These are phyloP conservation scores for Acanthosepion esculentum DNA, from an alignment of 2,888 invertebrate genomes.

Conservation along the genomic window DNA sequence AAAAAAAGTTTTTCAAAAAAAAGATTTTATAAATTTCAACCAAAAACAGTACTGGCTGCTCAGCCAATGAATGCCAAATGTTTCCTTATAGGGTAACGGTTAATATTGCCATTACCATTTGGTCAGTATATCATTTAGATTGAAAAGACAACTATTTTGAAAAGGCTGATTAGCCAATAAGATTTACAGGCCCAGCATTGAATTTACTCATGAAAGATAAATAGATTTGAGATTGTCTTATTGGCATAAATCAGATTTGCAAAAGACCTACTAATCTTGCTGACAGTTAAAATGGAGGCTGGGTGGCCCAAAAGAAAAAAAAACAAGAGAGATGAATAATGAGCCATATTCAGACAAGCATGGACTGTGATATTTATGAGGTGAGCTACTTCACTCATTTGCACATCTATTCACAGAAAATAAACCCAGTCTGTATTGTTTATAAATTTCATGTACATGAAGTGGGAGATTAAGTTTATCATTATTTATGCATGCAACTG, in stretches of 20 bases:
- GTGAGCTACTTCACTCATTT: not conserved
- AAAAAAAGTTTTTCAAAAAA: no score
- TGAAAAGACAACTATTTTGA: not conserved
- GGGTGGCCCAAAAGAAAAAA: not conserved
- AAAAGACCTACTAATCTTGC: slow-evolving; percentile 33
- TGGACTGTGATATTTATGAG: not conserved
- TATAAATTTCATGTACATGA: not conserved
- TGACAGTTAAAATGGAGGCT: not conserved
- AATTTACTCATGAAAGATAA: slow-evolving; percentile 8
- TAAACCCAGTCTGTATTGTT: not conserved
- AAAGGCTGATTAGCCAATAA: slow-evolving; percentile 8
- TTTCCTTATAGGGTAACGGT: no score
- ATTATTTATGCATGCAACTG: not conserved
- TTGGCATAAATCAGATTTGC: slow-evolving; percentile 18
- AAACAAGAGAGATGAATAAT: not conserved
- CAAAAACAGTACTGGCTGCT: no score
- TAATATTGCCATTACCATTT: no score
- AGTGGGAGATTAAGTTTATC: not conserved
- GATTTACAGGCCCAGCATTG: not conserved
- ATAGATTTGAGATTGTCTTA: slow-evolving; percentile 22
- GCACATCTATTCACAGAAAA: not conserved
- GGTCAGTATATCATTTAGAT: not conserved
- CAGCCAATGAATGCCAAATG: no score
- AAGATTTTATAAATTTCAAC: no score
- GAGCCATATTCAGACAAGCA: not conserved